Percentiles rank a stretch among this genome's conserved stretches.
phyloP scores from a whole-genome alignment of 1,140 invertebrate genomes.

The Acyrthosiphon pisum region DNA sequence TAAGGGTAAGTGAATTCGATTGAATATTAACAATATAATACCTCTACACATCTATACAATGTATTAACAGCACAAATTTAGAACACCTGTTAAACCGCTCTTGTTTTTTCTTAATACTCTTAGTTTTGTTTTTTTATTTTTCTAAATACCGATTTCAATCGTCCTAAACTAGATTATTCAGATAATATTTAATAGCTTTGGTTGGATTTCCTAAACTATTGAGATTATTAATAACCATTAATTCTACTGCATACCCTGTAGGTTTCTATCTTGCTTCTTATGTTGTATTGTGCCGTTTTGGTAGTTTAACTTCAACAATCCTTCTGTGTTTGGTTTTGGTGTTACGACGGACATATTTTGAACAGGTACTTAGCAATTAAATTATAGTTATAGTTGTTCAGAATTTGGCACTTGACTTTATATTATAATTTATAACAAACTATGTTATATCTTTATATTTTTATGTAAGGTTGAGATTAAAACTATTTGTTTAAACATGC shows the following conservation, averaged over 20 bases:
- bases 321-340: not conserved
- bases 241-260: not conserved
- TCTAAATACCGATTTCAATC: not conserved
- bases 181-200: not conserved
- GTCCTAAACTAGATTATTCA: not conserved
- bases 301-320: not conserved
- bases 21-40: constrained; percentile 6
- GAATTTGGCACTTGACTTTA: not conserved
- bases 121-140: too few relatives aligned
- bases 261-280: not conserved
- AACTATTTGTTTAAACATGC: not conserved
- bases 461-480: not conserved
- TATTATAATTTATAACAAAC: not conserved
- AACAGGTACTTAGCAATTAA: not conserved
- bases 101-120: not conserved
- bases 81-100: not conserved
- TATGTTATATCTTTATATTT: not conserved
- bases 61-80: constrained; percentile 23
- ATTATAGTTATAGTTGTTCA: not conserved
- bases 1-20: constrained; percentile 27
- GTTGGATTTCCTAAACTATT: not conserved
- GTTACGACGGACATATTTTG: constrained; percentile 23
- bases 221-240: not conserved
- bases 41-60: not conserved
- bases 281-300: not conserved